These are phyloP conservation scores for Pseudochirops cupreus DNA, from an alignment of 2,797 vertebrate genomes.

Conservation along the genomic window DNA sequence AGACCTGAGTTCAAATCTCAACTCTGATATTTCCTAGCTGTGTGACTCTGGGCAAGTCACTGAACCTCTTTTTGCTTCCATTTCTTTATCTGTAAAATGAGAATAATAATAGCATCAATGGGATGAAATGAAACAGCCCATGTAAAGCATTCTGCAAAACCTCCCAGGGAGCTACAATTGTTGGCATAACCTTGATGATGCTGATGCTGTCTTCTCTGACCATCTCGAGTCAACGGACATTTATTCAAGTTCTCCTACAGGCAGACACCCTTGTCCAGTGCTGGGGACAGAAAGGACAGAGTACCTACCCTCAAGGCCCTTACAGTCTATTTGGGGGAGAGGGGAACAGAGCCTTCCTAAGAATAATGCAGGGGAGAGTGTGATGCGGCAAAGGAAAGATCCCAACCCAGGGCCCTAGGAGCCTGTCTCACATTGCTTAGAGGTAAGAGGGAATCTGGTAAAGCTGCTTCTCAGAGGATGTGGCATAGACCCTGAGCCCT, in stretches of 20 bases:
- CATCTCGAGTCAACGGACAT: not conserved
- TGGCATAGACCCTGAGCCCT: not conserved
- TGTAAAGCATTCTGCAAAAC: not conserved
- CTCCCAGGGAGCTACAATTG: not conserved
- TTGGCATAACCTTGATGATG: not conserved
- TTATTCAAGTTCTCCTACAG: not conserved
- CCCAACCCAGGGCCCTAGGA: not conserved
- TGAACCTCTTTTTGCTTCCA: not conserved
- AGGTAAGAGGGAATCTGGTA: not conserved
- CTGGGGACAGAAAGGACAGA: not conserved
- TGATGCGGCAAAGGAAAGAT: not conserved
- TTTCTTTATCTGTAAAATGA: not conserved
- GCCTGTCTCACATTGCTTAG: not conserved
- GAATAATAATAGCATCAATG: not conserved
- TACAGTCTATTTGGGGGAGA: not conserved
- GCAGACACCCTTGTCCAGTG: not conserved
- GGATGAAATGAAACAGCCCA: not conserved
- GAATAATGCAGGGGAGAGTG: not conserved
- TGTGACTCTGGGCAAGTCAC: not conserved
- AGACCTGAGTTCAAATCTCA: not conserved
- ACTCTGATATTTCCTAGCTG: not conserved
- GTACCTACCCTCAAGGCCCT: not conserved
- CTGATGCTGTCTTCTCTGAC: not conserved
- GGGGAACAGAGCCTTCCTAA: not conserved
- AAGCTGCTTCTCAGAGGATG: not conserved